Evolutionary conservation across 2,113 vertebrate species (phyloP), one percentile per base, ranked within the genome.

Genomic region (Amblyornis subalaris): DNA sequence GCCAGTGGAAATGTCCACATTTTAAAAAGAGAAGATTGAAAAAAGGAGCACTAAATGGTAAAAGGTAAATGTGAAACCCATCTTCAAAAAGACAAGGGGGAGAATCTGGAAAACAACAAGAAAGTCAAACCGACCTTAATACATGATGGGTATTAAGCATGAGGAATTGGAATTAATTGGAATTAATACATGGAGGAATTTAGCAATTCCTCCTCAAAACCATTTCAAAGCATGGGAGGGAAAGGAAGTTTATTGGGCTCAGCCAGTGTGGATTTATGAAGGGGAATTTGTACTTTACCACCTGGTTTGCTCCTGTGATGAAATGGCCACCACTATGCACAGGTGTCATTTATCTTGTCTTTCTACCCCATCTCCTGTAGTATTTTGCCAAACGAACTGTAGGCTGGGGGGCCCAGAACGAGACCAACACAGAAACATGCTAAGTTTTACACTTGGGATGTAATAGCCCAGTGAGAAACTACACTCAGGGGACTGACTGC

Each of bases 161-260:
- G n/a, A n/a, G n/a, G n/a, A n/a, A n/a, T n/a, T n/a, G n/a, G n/a
- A n/a, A n/a, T n/a, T n/a, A n/a, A n/a, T n/a, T n/a, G n/a, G n/a
- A n/a, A n/a, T n/a, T n/a, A n/a, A n/a, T 7, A n/a, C 0, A 2
- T 18, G 4, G 3, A 2, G 36, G 5, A 17, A 18, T 76, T 50
- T 72, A 15, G 23, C 35, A 45, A 25, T 11, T 86, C 25, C 4
- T 69, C 31, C 29, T 72, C 53, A 44, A 83, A 84, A 33, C 0
- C 14, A 15, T 58, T 83, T 47, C 42, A 36, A 79, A 79, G 25
- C 20, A 20, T 1, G 0, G 29, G 53, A 67, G n/a, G 25, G 29
- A 40, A 19, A 53, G 5, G 38, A 78, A 62, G 6, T 7, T 33
- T 53, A 42, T 1, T 62, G 2, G 47, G 25, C 53, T 22, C 20